Evolutionary conservation across 2,888 invertebrate genomes (phyloP).

Genomic region (Phaonia tiefii): DNA sequence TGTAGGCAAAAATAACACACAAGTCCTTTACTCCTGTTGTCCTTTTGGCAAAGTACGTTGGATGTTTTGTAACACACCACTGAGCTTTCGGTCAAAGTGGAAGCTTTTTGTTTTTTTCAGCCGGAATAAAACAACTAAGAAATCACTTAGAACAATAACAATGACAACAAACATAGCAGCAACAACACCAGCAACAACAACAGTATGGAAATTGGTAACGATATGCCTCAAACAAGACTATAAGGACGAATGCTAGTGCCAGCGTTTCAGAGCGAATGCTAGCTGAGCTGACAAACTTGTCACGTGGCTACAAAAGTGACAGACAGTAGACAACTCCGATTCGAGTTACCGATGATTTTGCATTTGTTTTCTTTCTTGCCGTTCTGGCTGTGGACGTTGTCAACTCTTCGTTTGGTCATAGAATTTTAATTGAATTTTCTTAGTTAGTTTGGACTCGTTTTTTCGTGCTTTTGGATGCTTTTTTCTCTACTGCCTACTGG

Average conservation of each 20-base stretch:
- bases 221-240: neutral
- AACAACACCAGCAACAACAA: conserved; percentile 38
- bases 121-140: conserved; percentile 10
- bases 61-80: conserved; percentile 31
- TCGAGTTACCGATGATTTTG: conserved; percentile 43
- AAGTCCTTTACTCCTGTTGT: conserved; percentile 12
- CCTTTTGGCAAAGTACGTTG: neutral
- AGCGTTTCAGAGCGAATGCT: conserved; percentile 44
- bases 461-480: conserved; percentile 18
- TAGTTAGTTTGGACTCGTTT: conserved; percentile 58
- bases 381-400: conserved; percentile 38
- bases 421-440: conserved; percentile 66
- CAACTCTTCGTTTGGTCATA: conserved; percentile 58
- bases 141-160: conserved; percentile 29
- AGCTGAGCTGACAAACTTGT: conserved; percentile 64
- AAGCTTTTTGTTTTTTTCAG: conserved; percentile 6
- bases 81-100: conserved; percentile 7
- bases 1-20: conserved; percentile 9
- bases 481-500: no score
- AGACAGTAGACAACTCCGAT: conserved; percentile 65
- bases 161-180: conserved; percentile 39
- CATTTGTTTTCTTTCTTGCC: neutral
- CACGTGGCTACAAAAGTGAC: conserved; percentile 66
- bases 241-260: conserved; percentile 1
- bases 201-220: conserved; percentile 7